A percentile compares a stretch with the other conserved stretches of the same genome.
phyloP scores from a whole-genome alignment of 2,888 invertebrate genomes.

The Ptilodon capucinus region DNA sequence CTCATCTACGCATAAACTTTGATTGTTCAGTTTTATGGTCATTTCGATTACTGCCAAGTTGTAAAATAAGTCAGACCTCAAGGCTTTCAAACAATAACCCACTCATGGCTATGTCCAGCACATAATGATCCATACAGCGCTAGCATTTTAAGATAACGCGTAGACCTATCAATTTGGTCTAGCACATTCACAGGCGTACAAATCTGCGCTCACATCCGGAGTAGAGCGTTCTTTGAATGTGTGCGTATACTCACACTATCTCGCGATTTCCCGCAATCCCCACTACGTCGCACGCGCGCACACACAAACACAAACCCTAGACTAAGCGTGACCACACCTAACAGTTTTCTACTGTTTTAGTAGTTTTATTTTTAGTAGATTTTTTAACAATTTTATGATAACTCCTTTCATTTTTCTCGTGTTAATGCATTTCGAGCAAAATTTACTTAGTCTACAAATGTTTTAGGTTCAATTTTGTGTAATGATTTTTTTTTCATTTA shows the following conservation, averaged over 20 bases:
- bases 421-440: no score
- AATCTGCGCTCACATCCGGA: slow-evolving; percentile 79
- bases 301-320: slow-evolving; percentile 41
- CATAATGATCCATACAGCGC: slow-evolving; percentile 47
- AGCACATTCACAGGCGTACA: slow-evolving; percentile 71
- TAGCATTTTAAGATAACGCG: slow-evolving; percentile 55
- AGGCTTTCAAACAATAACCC: slow-evolving; percentile 52
- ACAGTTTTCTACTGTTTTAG: no score
- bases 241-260: slow-evolving; percentile 55
- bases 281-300: slow-evolving; percentile 42
- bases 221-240: slow-evolving; percentile 59
- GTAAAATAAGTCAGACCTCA: slow-evolving; percentile 70
- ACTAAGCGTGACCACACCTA: no score
- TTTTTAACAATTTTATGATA: no score
- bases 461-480: no score
- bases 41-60: slow-evolving; percentile 63
- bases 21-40: slow-evolving; percentile 73
- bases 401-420: no score
- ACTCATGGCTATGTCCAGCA: slow-evolving; percentile 42
- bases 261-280: slow-evolving; percentile 54
- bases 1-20: slow-evolving; percentile 61
- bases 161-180: slow-evolving; percentile 72
- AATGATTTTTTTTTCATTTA: no score
- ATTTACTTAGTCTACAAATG: no score
- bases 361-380: no score